Conservation (phyloP, 2,888 invertebrate species). For the Apodemia zela region DNA sequence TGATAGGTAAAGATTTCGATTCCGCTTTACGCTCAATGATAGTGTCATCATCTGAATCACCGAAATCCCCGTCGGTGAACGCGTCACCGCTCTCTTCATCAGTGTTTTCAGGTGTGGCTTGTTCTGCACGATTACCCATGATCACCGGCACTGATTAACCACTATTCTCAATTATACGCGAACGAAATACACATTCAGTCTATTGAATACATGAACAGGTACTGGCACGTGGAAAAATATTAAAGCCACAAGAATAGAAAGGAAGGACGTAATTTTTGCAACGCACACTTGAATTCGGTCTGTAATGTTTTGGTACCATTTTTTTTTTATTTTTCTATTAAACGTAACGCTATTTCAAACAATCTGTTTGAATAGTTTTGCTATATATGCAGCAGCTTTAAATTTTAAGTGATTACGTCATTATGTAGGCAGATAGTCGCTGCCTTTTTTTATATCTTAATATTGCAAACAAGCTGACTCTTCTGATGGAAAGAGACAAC, state of each 20-base stretch:
- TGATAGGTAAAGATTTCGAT: slow-evolving; percentile 44
- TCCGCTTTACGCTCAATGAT: slow-evolving; percentile 44
- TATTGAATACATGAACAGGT: slow-evolving; percentile 6
- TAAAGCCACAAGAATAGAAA: slow-evolving; percentile 46
- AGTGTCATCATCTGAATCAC: slow-evolving; percentile 62
- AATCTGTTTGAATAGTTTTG: too few relatives aligned
- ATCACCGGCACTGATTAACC: slow-evolving; percentile 39
- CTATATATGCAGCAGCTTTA: too few relatives aligned
- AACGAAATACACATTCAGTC: neutral
- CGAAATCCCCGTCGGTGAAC: slow-evolving; percentile 72
- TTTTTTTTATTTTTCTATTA: too few relatives aligned
- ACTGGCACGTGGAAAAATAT: slow-evolving; percentile 28
- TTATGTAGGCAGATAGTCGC: too few relatives aligned
- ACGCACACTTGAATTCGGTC: slow-evolving; percentile 34
- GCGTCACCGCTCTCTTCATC: slow-evolving; percentile 68
- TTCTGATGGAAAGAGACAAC: too few relatives aligned
- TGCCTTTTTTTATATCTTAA: too few relatives aligned
- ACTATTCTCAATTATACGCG: slow-evolving; percentile 34
- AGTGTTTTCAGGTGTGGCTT: slow-evolving; percentile 61
- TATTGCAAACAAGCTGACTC: too few relatives aligned
- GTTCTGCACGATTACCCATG: slow-evolving; percentile 59
- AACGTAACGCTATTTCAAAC: too few relatives aligned
- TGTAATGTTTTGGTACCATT: too few relatives aligned
- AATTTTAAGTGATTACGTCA: too few relatives aligned
- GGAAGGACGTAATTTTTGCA: slow-evolving; percentile 57